Evolutionary conservation across 2,113 vertebrate genomes (phyloP).

Genomic region (Lepus americanus): DNA sequence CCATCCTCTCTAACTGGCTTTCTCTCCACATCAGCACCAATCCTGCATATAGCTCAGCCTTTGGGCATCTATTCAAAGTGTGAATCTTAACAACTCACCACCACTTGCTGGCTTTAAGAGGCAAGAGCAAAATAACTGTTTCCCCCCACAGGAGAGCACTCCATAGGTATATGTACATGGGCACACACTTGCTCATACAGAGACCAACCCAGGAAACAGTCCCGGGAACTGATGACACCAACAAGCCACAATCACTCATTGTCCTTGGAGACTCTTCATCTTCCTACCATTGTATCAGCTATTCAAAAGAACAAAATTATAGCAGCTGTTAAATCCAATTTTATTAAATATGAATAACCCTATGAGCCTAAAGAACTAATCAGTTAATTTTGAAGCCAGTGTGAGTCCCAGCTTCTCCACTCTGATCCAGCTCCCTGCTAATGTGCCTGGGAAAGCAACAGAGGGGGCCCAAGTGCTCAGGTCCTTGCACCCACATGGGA

Average conservation of each 20-base stretch:
- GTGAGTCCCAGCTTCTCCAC: too few relatives aligned
- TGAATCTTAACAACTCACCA: conserved; percentile 4
- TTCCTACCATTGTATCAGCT: background rate
- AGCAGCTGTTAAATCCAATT: conserved; percentile 8
- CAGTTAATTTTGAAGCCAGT: background rate
- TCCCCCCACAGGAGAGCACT: background rate
- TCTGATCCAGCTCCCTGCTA: too few relatives aligned
- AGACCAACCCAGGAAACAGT: background rate
- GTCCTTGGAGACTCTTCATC: background rate
- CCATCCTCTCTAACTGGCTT: background rate
- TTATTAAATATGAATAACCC: background rate
- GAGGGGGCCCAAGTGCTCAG: too few relatives aligned
- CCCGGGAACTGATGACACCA: background rate
- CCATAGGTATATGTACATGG: too few relatives aligned
- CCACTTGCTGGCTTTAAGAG: background rate
- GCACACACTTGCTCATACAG: background rate
- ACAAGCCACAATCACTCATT: background rate
- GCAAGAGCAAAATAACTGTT: background rate
- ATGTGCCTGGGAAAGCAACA: too few relatives aligned
- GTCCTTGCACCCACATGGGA: too few relatives aligned
- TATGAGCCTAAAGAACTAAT: background rate
- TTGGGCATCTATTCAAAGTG: background rate
- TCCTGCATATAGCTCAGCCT: background rate
- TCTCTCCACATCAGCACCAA: background rate
- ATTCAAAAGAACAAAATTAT: conserved; percentile 24